phyloP scores from a whole-genome alignment of 2,797 vertebrate species.

The Cyprinella venusta region DNA sequence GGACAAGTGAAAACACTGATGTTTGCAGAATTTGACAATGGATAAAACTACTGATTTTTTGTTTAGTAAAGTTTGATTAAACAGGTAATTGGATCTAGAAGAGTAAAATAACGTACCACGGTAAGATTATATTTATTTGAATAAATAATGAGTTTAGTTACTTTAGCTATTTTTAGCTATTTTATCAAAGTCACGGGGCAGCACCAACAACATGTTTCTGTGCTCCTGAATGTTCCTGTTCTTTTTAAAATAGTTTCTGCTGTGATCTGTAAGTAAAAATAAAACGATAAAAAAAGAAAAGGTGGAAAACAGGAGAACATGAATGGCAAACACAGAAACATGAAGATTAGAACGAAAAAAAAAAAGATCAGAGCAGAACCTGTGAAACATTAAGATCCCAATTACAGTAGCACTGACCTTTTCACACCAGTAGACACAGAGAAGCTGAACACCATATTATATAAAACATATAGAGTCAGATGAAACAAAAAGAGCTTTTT shows the following conservation, averaged over 20 bases:
- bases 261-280: neutral
- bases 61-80: too few species aligned
- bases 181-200: neutral
- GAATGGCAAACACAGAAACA: neutral
- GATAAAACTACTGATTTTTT: neutral
- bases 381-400: constrained; percentile 68
- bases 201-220: neutral
- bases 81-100: too few species aligned
- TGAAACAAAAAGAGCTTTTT: too few species aligned
- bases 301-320: constrained; percentile 28
- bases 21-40: neutral
- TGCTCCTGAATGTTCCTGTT: constrained; percentile 2
- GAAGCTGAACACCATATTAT: constrained; percentile 66
- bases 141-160: neutral
- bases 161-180: too few species aligned
- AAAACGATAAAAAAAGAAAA: constrained; percentile 47
- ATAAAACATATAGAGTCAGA: neutral
- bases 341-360: constrained; percentile 10
- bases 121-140: neutral
- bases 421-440: constrained; percentile 66
- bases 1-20: neutral
- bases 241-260: neutral
- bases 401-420: constrained; percentile 76
- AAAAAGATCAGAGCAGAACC: constrained; percentile 59
- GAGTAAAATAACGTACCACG: neutral